Evolutionary conservation across 1,140 invertebrate species (phyloP), one percentile per base, ranked within the genome.

Genomic region (Sycophaga agraensis): DNA sequence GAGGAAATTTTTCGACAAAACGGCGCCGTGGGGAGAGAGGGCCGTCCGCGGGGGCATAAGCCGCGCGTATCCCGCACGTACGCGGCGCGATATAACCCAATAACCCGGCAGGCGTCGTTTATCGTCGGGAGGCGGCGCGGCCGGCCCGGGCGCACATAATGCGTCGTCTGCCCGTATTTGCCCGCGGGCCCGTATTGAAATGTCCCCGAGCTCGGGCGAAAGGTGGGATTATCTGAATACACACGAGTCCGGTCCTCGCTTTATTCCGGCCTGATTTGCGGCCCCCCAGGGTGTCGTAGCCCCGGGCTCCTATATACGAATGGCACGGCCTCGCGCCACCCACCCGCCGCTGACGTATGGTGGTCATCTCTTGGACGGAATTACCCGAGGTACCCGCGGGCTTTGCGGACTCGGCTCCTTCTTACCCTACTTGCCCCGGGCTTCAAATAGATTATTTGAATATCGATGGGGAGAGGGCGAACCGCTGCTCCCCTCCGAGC

Each of bases 211-310:
- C 64, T 50, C 66, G 63, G 63, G 8, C 6, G 2, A 9, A 7
- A n/a, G 70, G 71, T 72, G 45, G 75, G 73, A 79, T 79, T 79
- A 81, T 81, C 77, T 75, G 75, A 79, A 78, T 79, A 76, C 72
- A n/a, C n/a, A n/a, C n/a, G n/a, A 70, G 31, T 39, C n/a, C 31
- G 14, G 22, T 26, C 21, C n/a, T 43, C 24, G 28, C 7, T 42
- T 54, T 56, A 31, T 45, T 56, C 63, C 62, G 64, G 71, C 69
- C 68, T 79, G 73, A 79, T 70, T 77, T 75, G 76, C 68, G 68
- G 68, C 68, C 67, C 78, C 74, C 78, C 64, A 73, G 77, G 70
- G 75, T 72, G 73, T 70, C 74, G 60, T 77, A 66, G 60, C 66
- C 58, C 68, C 4, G 69, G 67, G 19, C 37, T 31, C 28, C 28